Evolutionary conservation across 2,888 invertebrate species (phyloP).

Genomic region (Parthenolecanium corni): DNA sequence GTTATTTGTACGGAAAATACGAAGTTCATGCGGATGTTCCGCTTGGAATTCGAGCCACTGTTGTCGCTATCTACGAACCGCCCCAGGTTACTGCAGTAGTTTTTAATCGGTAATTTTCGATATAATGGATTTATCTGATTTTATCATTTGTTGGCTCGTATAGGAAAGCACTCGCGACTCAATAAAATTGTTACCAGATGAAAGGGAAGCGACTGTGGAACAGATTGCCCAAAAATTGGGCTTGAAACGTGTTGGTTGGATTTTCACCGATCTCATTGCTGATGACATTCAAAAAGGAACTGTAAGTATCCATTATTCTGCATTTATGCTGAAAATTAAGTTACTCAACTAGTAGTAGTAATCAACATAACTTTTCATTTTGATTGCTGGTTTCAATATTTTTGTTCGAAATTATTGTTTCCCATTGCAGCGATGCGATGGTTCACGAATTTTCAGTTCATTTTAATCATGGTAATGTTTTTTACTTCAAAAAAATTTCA

Average conservation of each 20-base stretch:
- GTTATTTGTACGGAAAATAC: constrained; percentile 83
- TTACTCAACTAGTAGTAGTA: neutral
- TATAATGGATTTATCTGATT: neutral
- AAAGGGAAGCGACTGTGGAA: constrained; percentile 56
- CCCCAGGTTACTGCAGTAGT: constrained; percentile 55
- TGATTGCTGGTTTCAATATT: neutral
- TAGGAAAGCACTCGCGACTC: constrained; percentile 61
- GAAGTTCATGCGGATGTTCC: constrained; percentile 87
- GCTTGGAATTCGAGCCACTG: constrained; percentile 75
- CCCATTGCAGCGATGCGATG: no score
- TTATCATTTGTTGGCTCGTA: constrained; percentile 22
- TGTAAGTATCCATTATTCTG: constrained; percentile 45
- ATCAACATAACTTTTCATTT: neutral
- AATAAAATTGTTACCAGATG: constrained; percentile 57
- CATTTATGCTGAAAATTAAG: neutral
- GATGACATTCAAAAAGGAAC: constrained; percentile 74
- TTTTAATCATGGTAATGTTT: neutral
- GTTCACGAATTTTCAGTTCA: neutral
- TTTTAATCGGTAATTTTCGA: neutral
- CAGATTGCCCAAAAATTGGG: constrained; percentile 67
- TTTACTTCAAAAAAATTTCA: no score
- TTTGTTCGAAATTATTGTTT: constrained; percentile 5
- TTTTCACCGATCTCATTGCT: constrained; percentile 92
- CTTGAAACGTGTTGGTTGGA: constrained; percentile 83
- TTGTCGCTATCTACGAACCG: constrained; percentile 93